Evolutionary conservation across 2,797 vertebrate genomes (phyloP).

Genomic region (Melopsittacus undulatus): DNA sequence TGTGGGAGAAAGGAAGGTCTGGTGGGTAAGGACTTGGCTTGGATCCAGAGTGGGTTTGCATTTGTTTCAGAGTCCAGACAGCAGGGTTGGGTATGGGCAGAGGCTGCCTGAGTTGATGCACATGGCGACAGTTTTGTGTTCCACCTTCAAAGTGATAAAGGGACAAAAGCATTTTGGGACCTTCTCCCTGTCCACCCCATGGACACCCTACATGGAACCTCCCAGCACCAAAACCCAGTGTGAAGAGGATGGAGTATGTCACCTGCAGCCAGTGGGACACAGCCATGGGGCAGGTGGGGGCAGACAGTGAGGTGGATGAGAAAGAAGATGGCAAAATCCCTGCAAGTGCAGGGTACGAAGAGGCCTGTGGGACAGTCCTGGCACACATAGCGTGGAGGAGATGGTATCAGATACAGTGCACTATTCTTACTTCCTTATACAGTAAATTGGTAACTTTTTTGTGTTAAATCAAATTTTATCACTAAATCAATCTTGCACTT

Average conservation of each 20-base stretch:
- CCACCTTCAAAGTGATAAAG: not conserved
- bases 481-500: conserved; percentile 52
- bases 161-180: not conserved
- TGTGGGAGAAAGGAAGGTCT: not conserved
- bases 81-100: not conserved
- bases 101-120: not conserved
- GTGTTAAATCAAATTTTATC: conserved; percentile 68
- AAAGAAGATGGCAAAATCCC: not conserved
- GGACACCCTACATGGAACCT: not conserved
- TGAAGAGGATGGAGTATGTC: accelerated
- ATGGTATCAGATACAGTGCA: not conserved
- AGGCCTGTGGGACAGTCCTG: conserved; percentile 12
- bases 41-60: not conserved
- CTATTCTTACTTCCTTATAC: conserved; percentile 64
- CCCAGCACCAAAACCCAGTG: accelerated
- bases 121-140: not conserved
- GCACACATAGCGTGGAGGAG: not conserved
- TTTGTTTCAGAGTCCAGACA: not conserved
- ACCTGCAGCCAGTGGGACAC: not conserved
- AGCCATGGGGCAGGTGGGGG: not conserved
- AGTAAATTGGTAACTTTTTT: conserved; percentile 69
- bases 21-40: not conserved
- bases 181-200: not conserved
- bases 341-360: not conserved
- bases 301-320: not conserved